Conservation (phyloP, 2,888 invertebrate genomes). For the Zootermopsis nevadensis region DNA sequence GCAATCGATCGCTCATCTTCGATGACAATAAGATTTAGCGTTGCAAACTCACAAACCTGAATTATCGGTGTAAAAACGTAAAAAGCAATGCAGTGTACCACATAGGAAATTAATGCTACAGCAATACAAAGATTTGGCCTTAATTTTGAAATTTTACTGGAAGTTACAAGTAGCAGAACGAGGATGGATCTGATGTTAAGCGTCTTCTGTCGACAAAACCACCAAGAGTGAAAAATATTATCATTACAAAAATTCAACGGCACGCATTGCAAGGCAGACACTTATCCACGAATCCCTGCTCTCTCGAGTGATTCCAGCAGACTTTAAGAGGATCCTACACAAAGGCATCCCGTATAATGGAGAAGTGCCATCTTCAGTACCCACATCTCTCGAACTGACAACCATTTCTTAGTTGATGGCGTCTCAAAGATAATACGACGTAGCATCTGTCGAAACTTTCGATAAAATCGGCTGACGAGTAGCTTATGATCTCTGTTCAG, state of each 20-base stretch:
- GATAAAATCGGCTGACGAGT: background rate
- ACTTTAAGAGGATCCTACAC: background rate
- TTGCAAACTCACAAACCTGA: too few relatives aligned
- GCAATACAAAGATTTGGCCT: too few relatives aligned
- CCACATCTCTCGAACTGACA: conserved; percentile 6
- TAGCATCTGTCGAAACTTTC: background rate
- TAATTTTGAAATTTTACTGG: too few relatives aligned
- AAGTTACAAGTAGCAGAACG: too few relatives aligned
- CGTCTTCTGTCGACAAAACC: too few relatives aligned
- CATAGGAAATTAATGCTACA: too few relatives aligned
- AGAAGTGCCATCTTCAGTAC: background rate
- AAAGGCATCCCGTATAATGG: conserved; percentile 13
- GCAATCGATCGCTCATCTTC: too few relatives aligned
- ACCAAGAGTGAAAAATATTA: background rate
- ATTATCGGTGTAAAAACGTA: too few relatives aligned
- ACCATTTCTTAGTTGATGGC: conserved; percentile 16
- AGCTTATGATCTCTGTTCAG: conserved; percentile 6
- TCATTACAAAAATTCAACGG: background rate
- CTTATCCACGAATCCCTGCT: background rate
- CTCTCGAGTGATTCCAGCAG: background rate
- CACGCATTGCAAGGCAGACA: background rate
- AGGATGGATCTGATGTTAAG: too few relatives aligned
- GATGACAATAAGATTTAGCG: too few relatives aligned
- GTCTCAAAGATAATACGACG: background rate
- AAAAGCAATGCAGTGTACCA: too few relatives aligned